Percentiles rank a stretch among this genome's conserved stretches.
phyloP scores from a whole-genome alignment of 2,797 vertebrate genomes.

The Cyclura pinguis region DNA sequence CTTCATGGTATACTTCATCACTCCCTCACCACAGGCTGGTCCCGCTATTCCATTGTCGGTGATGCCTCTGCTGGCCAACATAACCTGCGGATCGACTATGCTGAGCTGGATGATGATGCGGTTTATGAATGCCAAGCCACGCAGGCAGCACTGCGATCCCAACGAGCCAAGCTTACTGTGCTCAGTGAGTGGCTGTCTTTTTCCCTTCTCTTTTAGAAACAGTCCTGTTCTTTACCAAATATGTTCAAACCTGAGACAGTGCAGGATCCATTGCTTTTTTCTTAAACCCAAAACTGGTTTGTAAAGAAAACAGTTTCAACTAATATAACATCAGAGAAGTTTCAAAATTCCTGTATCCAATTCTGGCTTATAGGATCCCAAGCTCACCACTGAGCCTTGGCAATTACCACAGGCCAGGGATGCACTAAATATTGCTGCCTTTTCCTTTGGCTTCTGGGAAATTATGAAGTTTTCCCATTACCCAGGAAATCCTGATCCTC shows the following conservation, averaged over 20 bases:
- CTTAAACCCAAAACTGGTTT: neutral
- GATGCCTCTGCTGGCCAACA: conserved; percentile 88
- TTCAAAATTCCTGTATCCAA: neutral
- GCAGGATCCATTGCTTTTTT: neutral
- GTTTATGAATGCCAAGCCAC: conserved; percentile 93
- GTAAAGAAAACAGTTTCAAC: neutral
- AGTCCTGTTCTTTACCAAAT: neutral
- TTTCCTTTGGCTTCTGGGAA: neutral
- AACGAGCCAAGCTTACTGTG: conserved; percentile 88
- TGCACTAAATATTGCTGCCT: neutral
- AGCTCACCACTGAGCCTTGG: neutral
- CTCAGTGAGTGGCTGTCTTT: conserved; percentile 83
- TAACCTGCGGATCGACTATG: conserved; percentile 88
- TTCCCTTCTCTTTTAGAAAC: neutral
- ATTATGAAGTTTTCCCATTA: neutral
- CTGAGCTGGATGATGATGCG: conserved; percentile 89
- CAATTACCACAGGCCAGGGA: too few species aligned
- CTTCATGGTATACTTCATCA: neutral
- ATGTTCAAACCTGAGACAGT: neutral
- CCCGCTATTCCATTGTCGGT: conserved; percentile 90
- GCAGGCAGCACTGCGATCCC: conserved; percentile 89
- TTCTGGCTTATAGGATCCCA: neutral
- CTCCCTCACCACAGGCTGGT: conserved; percentile 84
- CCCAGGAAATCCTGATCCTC: too few species aligned
- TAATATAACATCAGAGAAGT: neutral